A percentile compares a stretch with the other conserved stretches of the same genome.
phyloP scores from a whole-genome alignment of 2,113 vertebrate species.

The Mesitornis unicolor region DNA sequence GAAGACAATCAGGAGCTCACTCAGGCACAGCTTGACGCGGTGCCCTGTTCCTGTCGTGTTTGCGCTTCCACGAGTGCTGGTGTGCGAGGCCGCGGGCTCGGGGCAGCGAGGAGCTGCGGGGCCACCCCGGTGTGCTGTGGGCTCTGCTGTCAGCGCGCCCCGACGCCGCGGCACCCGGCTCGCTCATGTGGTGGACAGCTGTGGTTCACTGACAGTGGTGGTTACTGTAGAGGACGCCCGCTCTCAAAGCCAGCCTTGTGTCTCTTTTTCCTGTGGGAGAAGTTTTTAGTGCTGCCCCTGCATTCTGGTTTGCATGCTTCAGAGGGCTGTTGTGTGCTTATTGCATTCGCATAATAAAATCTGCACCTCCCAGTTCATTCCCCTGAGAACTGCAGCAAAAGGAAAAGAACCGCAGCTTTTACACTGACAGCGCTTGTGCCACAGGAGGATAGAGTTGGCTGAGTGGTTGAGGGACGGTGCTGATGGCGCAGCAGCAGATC shows the following conservation, averaged over 20 bases:
- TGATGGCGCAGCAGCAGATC: not conserved
- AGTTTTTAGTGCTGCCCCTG: not conserved
- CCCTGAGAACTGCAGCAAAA: not conserved
- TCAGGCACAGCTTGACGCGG: not conserved
- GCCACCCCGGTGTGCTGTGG: not conserved
- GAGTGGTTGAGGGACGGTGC: not conserved
- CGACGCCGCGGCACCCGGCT: not conserved
- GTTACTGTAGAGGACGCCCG: conserved; percentile 30
- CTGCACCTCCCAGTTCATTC: conserved; percentile 16
- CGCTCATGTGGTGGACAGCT: conserved; percentile 59
- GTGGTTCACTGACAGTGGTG: not conserved
- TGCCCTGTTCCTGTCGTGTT: accelerated
- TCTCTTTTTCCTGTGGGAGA: conserved; percentile 58
- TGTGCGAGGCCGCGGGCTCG: accelerated
- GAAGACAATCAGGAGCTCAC: not conserved
- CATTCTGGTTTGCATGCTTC: conserved; percentile 3
- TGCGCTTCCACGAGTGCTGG: accelerated
- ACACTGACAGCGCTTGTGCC: not conserved
- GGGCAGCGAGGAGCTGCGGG: accelerated
- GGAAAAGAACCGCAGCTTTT: accelerated
- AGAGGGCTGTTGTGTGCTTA: conserved; percentile 1
- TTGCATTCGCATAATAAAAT: conserved; percentile 35
- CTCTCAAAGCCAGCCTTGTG: conserved; percentile 44
- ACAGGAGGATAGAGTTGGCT: not conserved
- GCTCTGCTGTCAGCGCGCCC: not conserved